These are phyloP conservation scores for Pseudachorutes palmiensis DNA, from an alignment of 1,140 invertebrate species.

Conservation along the genomic window DNA sequence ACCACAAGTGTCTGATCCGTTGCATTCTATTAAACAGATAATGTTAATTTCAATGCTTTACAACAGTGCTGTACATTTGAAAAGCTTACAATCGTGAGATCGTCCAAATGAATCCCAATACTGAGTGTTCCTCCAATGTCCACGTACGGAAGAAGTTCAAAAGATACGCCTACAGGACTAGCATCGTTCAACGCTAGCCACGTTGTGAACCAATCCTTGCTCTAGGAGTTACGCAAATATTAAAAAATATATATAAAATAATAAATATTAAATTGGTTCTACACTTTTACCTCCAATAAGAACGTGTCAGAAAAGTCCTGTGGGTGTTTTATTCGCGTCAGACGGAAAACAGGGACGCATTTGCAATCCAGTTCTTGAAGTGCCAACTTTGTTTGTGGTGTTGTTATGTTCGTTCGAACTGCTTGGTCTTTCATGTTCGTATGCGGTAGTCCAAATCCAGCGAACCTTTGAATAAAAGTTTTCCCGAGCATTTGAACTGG, in stretches of 20 bases:
- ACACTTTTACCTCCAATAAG: conserved; percentile 44
- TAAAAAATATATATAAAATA: conserved; percentile 17
- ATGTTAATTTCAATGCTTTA: neutral
- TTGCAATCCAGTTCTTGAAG: no score
- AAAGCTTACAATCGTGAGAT: conserved; percentile 37
- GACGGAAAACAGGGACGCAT: conserved; percentile 46
- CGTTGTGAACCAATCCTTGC: conserved; percentile 47
- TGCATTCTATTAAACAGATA: conserved; percentile 41
- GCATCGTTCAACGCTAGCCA: conserved; percentile 46
- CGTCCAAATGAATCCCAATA: conserved; percentile 45
- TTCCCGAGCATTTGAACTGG: conserved; percentile 32
- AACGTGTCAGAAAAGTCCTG: conserved; percentile 49
- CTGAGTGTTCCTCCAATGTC: conserved; percentile 52
- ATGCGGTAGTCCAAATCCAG: conserved; percentile 22
- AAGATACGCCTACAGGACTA: conserved; percentile 45
- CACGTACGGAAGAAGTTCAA: conserved; percentile 48
- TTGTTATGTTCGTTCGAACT: conserved; percentile 26
- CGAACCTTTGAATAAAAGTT: conserved; percentile 37
- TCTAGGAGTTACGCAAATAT: conserved; percentile 40
- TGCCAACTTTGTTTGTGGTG: conserved; percentile 12
- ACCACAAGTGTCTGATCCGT: conserved; percentile 46
- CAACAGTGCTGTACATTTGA: neutral
- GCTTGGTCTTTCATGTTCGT: conserved; percentile 26
- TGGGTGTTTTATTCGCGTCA: conserved; percentile 47
- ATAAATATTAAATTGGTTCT: neutral